Base-by-base conservation (phyloP, 30 jellyfish, hydroid and myxozoan genomes). In the Clytia hemisphaerica region DNA sequence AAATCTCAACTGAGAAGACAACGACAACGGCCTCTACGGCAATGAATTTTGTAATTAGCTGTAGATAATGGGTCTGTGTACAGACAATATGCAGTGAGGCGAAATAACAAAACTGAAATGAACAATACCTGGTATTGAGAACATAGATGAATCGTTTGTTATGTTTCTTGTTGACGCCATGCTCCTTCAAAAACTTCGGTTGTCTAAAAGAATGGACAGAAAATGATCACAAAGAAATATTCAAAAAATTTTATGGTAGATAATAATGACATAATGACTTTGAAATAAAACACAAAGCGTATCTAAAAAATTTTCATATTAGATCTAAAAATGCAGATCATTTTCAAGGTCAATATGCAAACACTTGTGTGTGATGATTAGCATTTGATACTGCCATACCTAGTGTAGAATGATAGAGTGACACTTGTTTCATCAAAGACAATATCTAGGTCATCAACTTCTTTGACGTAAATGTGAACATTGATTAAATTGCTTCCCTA, bases 151-250 rank as follows among this genome's bases (percentile, higher is more conserved):
- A 57, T 6, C n/a, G 30, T 5, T 25, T 21, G 14, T 57, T 57
- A 9, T 21, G 25, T 57, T 44, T 24, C 30, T 42, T 16, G 19
- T 44, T 44, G 25, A 21, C 30, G 7, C 19, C 70, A 21, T 57
- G 70, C 32, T 1, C 44, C 53, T 57, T 57, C 42, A 57, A 32
- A 57, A 57, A 57, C 4, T 37, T 16, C 25, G 30, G 1, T 37
- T 57, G 70, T 44, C 70, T 57, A 57, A 21, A 57, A 57, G 16
- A 2, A n/a, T n/a, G n/a, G n/a, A n/a, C n/a, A n/a, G n/a, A n/a
- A n/a, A n/a, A n/a, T n/a, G n/a, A n/a, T n/a, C n/a, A n/a, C n/a
- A n/a, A n/a, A n/a, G n/a, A n/a, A n/a, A n/a, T n/a, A n/a, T n/a
- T n/a, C n/a, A n/a, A n/a, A n/a, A n/a, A n/a, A n/a, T n/a, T n/a